phyloP scores from a whole-genome alignment of 1,140 invertebrate species.

The Rhysida immarginata region DNA sequence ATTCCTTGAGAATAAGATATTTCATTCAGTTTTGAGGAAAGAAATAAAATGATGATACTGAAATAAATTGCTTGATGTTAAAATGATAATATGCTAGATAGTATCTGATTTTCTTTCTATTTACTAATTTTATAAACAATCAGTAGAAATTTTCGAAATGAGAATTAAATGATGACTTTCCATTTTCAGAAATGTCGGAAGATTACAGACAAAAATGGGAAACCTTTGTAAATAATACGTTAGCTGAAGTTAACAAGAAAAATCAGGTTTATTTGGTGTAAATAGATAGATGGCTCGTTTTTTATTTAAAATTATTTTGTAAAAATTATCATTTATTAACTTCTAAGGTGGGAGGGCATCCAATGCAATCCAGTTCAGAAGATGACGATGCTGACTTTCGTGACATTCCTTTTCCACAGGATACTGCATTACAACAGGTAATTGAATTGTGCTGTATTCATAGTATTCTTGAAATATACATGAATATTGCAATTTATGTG shows the following conservation, averaged over 20 bases:
- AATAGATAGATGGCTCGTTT: not conserved
- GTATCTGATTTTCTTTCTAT: constrained; percentile 6
- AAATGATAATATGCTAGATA: constrained; percentile 6
- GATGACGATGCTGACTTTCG: constrained; percentile 39
- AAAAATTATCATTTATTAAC: too few species aligned
- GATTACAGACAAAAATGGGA: constrained; percentile 41
- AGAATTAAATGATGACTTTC: too few species aligned
- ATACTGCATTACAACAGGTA: constrained; percentile 40
- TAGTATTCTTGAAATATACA: too few species aligned
- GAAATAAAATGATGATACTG: too few species aligned
- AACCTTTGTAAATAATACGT: constrained; percentile 37
- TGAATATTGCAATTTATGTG: too few species aligned
- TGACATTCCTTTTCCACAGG: constrained; percentile 37
- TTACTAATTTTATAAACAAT: too few species aligned
- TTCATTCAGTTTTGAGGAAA: too few species aligned
- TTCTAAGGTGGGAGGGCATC: constrained; percentile 25
- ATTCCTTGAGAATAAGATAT: too few species aligned
- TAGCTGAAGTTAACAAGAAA: constrained; percentile 43
- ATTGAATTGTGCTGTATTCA: too few species aligned
- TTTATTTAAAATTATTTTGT: not conserved
- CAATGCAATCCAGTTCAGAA: constrained; percentile 33
- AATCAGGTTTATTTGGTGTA: constrained; percentile 38
- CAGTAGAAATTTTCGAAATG: too few species aligned
- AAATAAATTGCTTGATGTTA: too few species aligned
- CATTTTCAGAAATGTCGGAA: constrained; percentile 36